Conservation (phyloP, 2,888 invertebrate species). For the Hypsopygia costalis region DNA sequence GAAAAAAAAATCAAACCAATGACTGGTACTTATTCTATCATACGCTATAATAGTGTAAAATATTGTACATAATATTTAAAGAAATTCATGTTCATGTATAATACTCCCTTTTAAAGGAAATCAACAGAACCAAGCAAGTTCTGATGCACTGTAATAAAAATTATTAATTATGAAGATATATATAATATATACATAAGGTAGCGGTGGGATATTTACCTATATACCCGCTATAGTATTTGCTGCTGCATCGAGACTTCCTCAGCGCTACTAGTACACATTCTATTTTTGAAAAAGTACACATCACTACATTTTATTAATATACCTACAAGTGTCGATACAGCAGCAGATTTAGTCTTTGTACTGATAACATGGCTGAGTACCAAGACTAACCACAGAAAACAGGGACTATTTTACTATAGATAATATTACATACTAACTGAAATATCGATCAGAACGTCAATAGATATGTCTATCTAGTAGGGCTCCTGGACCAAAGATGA, state of each 20-base stretch:
- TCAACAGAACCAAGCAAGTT: neutral
- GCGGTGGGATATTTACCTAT: constrained; percentile 68
- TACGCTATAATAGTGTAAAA: no score
- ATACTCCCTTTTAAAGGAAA: neutral
- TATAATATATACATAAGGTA: constrained; percentile 51
- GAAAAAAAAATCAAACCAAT: no score
- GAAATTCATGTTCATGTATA: no score
- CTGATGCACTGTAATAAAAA: constrained; percentile 31
- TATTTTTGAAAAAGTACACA: constrained; percentile 15
- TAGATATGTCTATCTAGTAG: no score
- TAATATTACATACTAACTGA: neutral
- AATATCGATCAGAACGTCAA: no score
- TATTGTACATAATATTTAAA: no score
- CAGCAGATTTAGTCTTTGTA: constrained; percentile 42
- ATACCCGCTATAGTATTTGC: constrained; percentile 64
- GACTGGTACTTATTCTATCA: no score
- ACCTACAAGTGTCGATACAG: constrained; percentile 48
- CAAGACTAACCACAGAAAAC: constrained; percentile 18
- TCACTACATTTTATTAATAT: constrained; percentile 17
- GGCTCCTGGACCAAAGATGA: no score
- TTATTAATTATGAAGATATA: constrained; percentile 35
- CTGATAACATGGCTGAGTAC: constrained; percentile 33
- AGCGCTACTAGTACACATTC: constrained; percentile 18
- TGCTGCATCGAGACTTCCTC: constrained; percentile 50
- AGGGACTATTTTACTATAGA: neutral